These are phyloP conservation scores for Ornithoptera alexandrae DNA, from an alignment of 2,888 invertebrate genomes.

Conservation along the genomic window DNA sequence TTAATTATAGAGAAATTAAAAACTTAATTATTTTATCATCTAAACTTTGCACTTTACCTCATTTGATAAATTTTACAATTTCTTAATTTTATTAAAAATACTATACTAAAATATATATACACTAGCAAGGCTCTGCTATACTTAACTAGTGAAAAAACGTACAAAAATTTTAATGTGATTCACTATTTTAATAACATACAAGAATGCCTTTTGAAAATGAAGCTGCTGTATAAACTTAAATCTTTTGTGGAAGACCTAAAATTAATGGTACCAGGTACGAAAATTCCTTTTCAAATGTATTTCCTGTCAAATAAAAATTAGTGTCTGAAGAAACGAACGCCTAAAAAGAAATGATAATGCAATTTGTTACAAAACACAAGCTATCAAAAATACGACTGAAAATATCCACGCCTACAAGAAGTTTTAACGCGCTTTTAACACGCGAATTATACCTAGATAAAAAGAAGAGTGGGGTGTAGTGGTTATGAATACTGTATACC, in stretches of 20 bases:
- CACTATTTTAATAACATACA: too few relatives aligned
- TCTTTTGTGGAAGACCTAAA: background rate
- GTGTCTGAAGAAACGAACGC: conserved; percentile 4
- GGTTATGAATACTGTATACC: too few relatives aligned
- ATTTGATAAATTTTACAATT: too few relatives aligned
- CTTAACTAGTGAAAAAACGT: too few relatives aligned
- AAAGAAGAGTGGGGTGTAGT: background rate
- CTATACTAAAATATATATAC: too few relatives aligned
- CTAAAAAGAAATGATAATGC: conserved; percentile 18
- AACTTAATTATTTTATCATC: too few relatives aligned
- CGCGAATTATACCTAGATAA: background rate
- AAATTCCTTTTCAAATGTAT: background rate
- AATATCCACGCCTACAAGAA: background rate
- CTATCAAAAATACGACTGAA: conserved; percentile 8
- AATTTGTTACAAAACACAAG: conserved; percentile 15
- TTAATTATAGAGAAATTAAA: too few relatives aligned
- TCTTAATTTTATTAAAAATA: too few relatives aligned
- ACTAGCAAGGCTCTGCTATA: too few relatives aligned
- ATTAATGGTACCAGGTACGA: conserved; percentile 1
- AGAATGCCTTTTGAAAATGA: too few relatives aligned
- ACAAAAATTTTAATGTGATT: too few relatives aligned
- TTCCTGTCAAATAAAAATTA: conserved; percentile 9
- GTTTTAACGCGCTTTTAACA: background rate
- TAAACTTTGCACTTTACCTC: too few relatives aligned
- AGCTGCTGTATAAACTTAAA: background rate